Base-by-base conservation (phyloP, 2,888 invertebrate genomes). In the Eristalinus sepulchralis region DNA sequence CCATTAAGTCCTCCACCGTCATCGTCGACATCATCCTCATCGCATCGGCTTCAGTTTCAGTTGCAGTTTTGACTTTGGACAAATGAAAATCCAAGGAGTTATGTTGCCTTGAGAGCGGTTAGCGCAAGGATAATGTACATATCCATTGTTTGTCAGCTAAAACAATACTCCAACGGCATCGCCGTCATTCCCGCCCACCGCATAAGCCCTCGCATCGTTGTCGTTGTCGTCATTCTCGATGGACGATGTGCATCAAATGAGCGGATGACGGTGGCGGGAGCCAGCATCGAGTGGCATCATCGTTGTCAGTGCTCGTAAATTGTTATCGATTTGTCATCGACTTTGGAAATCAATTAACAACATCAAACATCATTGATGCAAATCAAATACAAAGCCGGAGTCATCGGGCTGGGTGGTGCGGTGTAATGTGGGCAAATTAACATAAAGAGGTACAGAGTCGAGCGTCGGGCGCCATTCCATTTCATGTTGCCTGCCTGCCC, bases 331-430 rank as follows among this genome's bases (percentile, higher is more conserved):
- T 83, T 86, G 86, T 86, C 83, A 86, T 86, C 91, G 90, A 92
- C 91, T 92, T 92, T 92, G 91, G 91, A 92, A 92, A 92, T 92
- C 92, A 92, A 92, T 92, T 92, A 92, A 92, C 91, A 92, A 92
- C 92, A 92, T 92, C 92, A 92, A 92, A 92, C 91, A 92, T 86
- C 86, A 86, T 83, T 86, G 86, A 86, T 86, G 86, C 86, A 86
- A 86, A 86, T 86, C 86, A 86, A 86, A 86, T 86, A 86, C 75
- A 63, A 75, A 75, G 47, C 70, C 73, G 55, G 82, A 55, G 62
- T 22, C 64, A 39, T 22, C 57, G 57, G 22, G 57, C 3, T 39
- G 57, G n/a, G 53, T 47, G 53, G 33, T 10, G 47, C 62, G 66
- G 39, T 67, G 83, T 68, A 79, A 80, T 83, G 71, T 31, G 73